phyloP scores from a whole-genome alignment of 2,797 vertebrate genomes.

The Geotrypetes seraphini region DNA sequence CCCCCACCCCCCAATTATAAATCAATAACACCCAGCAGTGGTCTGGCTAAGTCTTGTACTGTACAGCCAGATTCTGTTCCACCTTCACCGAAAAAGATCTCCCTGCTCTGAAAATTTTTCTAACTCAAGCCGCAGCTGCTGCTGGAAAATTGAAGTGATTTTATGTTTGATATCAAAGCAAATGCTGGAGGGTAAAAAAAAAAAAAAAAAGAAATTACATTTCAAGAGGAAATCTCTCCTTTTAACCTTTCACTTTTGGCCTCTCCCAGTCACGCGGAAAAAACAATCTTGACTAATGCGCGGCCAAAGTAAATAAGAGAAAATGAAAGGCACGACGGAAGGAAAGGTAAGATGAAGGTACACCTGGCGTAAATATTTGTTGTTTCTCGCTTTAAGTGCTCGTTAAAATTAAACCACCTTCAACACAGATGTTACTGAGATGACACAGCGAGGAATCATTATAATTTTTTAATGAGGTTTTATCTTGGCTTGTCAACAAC shows the following conservation, averaged over 20 bases:
- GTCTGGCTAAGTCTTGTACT: no score
- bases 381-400: constrained; percentile 33
- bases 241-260: constrained; percentile 57
- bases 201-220: constrained; percentile 51
- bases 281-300: constrained; percentile 57
- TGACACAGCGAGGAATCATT: no score
- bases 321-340: constrained; percentile 28
- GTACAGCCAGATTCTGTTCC: no score
- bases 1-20: no score
- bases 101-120: background rate
- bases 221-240: constrained; percentile 48
- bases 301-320: constrained; percentile 38
- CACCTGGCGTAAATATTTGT: constrained; percentile 18
- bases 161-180: constrained; percentile 32
- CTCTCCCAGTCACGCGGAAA: constrained; percentile 47
- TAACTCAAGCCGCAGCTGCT: constrained; percentile 28
- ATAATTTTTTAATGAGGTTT: no score
- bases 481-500: no score
- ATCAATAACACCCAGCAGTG: no score
- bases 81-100: background rate
- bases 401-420: no score
- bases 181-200: no score
- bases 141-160: constrained; percentile 32
- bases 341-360: no score
- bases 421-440: no score